Evolutionary conservation across 2,797 vertebrate genomes (phyloP).

Genomic region (Eidolon dupreanum): DNA sequence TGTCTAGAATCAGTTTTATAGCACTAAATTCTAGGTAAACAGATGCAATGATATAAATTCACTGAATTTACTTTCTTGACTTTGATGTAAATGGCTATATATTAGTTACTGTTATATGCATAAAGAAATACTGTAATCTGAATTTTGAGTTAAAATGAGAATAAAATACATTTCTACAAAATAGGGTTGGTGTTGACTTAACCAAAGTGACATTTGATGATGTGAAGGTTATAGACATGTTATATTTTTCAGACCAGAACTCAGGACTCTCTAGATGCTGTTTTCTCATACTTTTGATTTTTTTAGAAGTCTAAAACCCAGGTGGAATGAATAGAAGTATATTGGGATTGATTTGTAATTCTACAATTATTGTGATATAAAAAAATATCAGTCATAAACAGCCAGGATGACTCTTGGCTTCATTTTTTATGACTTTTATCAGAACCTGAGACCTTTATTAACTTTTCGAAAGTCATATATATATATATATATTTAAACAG

Average conservation of each 20-base stretch:
- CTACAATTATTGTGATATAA: not conserved
- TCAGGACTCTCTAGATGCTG: not conserved
- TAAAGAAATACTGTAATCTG: not conserved
- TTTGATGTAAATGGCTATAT: not conserved
- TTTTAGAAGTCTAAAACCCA: not conserved
- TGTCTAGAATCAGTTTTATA: not conserved
- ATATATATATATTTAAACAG: not conserved
- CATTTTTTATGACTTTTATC: not conserved
- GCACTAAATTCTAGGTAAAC: not conserved
- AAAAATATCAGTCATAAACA: not conserved
- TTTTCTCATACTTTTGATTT: not conserved
- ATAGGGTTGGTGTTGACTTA: not conserved
- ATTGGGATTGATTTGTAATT: not conserved
- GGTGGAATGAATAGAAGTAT: not conserved
- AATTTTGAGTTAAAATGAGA: slow-evolving; percentile 22
- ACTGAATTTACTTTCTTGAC: not conserved
- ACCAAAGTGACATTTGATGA: not conserved
- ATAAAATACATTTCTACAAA: slow-evolving; percentile 16
- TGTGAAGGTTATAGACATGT: not conserved
- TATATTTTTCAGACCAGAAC: not conserved
- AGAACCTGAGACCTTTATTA: not conserved
- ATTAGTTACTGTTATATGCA: not conserved
- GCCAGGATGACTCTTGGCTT: not conserved
- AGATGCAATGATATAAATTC: not conserved
- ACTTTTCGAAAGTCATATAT: not conserved